These are phyloP conservation scores for Ophioderma brevispina DNA, from an alignment of 35 echinoderm and acorn worm species.

Conservation along the genomic window DNA sequence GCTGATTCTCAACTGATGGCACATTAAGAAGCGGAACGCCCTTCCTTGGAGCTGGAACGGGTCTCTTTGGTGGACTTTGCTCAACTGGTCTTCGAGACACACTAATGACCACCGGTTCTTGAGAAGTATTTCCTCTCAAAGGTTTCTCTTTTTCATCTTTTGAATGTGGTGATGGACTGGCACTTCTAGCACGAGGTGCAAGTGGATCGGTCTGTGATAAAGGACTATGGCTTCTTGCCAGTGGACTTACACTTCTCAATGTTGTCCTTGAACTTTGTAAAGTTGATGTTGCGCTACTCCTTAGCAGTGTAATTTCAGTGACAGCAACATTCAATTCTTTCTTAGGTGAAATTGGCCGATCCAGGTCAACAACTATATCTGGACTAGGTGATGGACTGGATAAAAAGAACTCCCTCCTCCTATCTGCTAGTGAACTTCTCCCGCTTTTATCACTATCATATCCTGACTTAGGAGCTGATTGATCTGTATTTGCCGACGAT, in stretches of 20 bases:
- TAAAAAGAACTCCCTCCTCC: conserved; percentile 1
- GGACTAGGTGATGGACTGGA: not conserved
- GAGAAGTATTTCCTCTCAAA: no score
- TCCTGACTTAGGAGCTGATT: not conserved
- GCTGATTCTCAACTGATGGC: conserved; percentile 12
- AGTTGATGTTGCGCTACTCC: not conserved
- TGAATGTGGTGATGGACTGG: not conserved
- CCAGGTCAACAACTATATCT: not conserved
- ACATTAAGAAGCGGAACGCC: not conserved
- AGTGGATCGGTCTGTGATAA: not conserved
- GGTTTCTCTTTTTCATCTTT: no score
- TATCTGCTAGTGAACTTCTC: not conserved
- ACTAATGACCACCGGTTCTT: not conserved
- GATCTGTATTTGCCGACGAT: not conserved
- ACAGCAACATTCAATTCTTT: not conserved
- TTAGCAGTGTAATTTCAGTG: not conserved
- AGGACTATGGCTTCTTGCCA: not conserved
- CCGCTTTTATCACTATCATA: not conserved
- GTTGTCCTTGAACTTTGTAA: not conserved
- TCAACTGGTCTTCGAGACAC: not conserved
- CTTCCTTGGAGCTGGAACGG: not conserved
- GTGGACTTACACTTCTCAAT: not conserved
- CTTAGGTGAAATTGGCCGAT: not conserved
- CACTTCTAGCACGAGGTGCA: not conserved
- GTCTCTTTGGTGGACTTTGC: not conserved